phyloP scores from a whole-genome alignment of 2,113 vertebrate species.

The Microtus pennsylvanicus region DNA sequence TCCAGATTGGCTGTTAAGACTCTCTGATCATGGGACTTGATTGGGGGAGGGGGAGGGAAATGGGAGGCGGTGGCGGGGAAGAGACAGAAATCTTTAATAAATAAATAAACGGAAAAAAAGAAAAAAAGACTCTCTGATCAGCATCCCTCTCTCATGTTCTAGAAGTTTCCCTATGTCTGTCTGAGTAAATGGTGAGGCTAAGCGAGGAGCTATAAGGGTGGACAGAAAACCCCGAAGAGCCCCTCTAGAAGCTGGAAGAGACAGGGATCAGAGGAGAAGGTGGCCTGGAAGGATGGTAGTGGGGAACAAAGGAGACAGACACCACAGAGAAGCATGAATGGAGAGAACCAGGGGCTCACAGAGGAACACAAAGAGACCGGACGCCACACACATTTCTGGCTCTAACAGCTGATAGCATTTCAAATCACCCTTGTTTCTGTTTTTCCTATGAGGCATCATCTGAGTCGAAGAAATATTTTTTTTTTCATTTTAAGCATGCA shows the following conservation, averaged over 20 bases:
- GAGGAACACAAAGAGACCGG: background rate
- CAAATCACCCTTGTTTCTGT: background rate
- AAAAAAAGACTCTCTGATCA: background rate
- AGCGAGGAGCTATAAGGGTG: fast-evolving
- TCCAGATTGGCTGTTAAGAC: too few species aligned
- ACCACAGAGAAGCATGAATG: fast-evolving
- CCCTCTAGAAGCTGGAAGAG: background rate
- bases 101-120: too few species aligned
- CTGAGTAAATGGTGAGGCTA: background rate
- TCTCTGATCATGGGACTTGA: background rate
- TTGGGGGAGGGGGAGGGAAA: too few species aligned
- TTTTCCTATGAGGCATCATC: background rate
- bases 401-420: background rate
- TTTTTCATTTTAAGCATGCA: conserved; percentile 1
- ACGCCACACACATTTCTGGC: background rate
- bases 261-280: fast-evolving
- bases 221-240: fast-evolving
- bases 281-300: fast-evolving
- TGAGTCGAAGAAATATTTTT: background rate
- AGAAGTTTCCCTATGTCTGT: background rate
- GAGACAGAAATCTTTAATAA: too few species aligned
- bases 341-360: background rate
- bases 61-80: too few species aligned
- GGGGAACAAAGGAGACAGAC: background rate
- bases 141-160: background rate